phyloP scores from a whole-genome alignment of 2,797 vertebrate genomes.

The Spinus pinus region DNA sequence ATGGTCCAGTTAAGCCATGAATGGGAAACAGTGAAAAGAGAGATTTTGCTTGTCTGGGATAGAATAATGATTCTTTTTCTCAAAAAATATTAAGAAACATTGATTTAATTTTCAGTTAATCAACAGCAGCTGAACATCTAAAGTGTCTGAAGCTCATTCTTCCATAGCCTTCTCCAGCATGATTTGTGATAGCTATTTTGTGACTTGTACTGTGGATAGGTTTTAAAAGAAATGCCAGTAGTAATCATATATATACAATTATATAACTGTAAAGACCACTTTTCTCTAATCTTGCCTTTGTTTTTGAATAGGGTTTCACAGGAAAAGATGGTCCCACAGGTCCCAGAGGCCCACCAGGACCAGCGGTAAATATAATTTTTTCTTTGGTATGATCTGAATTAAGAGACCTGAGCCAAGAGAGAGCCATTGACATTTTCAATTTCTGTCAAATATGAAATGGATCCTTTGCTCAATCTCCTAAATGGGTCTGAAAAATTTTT shows the following conservation, averaged over 20 bases:
- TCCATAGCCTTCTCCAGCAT: background rate
- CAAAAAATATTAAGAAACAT: background rate
- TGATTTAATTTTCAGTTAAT: background rate
- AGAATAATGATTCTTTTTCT: background rate
- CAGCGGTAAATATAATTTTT: conserved; percentile 79
- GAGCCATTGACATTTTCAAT: background rate
- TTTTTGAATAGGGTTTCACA: conserved; percentile 85
- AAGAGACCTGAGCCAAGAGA: background rate
- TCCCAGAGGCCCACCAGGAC: conserved; percentile 88
- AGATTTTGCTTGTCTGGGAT: background rate
- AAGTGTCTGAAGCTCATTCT: background rate
- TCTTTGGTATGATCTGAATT: background rate
- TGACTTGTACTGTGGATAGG: background rate
- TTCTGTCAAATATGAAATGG: background rate
- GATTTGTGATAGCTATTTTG: background rate
- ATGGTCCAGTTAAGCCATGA: background rate
- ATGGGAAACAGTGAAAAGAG: background rate
- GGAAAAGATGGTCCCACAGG: conserved; percentile 91
- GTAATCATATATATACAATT: background rate
- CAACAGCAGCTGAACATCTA: background rate
- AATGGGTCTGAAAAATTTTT: background rate
- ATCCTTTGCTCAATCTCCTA: background rate
- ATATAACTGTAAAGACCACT: background rate
- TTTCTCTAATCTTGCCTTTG: background rate
- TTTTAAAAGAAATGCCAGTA: background rate